A percentile compares a stretch with the other conserved stretches of the same genome.
These are phyloP conservation scores for Bombus difficillimus DNA, from an alignment of 1,140 invertebrate genomes.

Conservation along the genomic window DNA sequence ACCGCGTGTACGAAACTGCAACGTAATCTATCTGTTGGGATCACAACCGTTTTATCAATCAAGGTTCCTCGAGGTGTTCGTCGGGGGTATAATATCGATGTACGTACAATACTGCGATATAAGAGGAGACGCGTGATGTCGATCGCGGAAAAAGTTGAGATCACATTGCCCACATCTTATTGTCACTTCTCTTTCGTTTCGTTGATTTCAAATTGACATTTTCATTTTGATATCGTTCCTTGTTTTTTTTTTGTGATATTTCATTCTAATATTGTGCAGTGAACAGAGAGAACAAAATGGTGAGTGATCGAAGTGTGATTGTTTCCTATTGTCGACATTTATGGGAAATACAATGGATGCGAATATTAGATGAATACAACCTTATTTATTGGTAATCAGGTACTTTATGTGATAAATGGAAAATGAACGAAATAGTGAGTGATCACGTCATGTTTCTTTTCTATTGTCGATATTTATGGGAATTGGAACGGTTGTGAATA, in stretches of 20 bases:
- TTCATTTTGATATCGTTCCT: no score
- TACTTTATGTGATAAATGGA: no score
- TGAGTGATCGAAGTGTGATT: not conserved
- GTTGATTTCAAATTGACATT: no score
- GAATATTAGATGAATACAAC: no score
- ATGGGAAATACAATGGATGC: not conserved
- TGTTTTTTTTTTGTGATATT: not conserved
- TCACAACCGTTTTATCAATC: conserved; percentile 22
- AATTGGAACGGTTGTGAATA: not conserved
- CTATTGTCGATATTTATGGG: no score
- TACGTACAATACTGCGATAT: not conserved
- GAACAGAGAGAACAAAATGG: not conserved
- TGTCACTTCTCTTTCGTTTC: not conserved
- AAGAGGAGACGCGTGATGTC: not conserved
- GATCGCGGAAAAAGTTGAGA: not conserved
- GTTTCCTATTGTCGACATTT: not conserved
- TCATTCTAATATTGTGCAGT: not conserved
- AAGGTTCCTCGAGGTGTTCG: conserved; percentile 1
- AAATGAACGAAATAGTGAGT: not conserved
- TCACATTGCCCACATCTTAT: not conserved
- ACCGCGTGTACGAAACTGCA: not conserved
- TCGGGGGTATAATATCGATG: not conserved
- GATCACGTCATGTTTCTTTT: no score
- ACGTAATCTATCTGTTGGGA: not conserved
- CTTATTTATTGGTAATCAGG: no score